Base-by-base conservation (phyloP, 2,113 vertebrate species). In the Ptilonorhynchus violaceus region DNA sequence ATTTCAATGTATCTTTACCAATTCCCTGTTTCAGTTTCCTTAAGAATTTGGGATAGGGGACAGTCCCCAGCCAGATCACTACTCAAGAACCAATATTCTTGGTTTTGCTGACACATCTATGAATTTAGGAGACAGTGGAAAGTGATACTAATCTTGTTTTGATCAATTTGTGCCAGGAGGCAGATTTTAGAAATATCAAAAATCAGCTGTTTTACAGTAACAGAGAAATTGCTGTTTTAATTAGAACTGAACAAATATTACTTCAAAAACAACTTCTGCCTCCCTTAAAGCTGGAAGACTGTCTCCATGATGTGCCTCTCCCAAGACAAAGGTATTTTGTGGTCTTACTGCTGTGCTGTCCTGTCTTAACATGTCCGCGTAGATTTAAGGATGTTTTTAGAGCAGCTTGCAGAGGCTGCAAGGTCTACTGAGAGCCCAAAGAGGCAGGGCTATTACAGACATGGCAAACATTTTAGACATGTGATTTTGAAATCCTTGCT, bases 401-500 rank as follows among this genome's bases (percentile, higher is more conserved):
- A 85, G 88, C 60, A 89, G 91, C 76, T 35, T 92, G 88, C 68
- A 62, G 79, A 93, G 76, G 55, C 78, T 85, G 30, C 10, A 59
- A 49, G 39, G 30, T 53, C 80, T 60, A 30, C 63, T 68, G 33
- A 27, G n/a, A 79, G 80, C 49, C 60, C 58, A n/a, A 11, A 56
- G 23, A 68, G 52, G 72, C 39, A 67, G 56, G 69, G 79, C 60
- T 78, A 31, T 55, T 49, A 41, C 47, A 93, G 82, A 70, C 47
- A 92, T 1, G 66, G 91, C 87, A 96, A 96, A 85, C 70, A 95
- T 91, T 93, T 92, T 62, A 94, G 66, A 91, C 37, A 89, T 93
- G 47, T 20, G n/a, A 91, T 83, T 89, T 52, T 41, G 46, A 96
- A 88, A 89, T 44, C 64, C 60, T 81, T 47, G 12, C 55, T 72